A percentile compares a stretch with the other conserved stretches of the same genome.
Evolutionary conservation across 2,888 invertebrate genomes (phyloP).

Genomic region (Cantharis rustica): DNA sequence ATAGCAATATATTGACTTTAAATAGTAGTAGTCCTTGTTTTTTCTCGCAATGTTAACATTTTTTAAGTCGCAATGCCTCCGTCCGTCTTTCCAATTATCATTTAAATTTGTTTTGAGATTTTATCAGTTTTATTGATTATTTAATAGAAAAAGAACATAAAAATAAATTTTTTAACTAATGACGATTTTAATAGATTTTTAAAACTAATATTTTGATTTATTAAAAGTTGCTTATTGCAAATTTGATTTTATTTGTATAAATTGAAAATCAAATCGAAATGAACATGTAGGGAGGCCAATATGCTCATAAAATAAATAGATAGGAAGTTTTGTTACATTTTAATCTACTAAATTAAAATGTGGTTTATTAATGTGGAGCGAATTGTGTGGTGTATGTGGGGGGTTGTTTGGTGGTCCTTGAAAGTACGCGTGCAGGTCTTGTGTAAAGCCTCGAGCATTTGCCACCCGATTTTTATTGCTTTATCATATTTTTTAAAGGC

Average conservation of each 20-base stretch:
- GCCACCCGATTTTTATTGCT: constrained; percentile 44
- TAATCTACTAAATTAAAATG: constrained; percentile 37
- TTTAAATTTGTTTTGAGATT: no score
- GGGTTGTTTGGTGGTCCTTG: constrained; percentile 33
- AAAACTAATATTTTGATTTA: no score
- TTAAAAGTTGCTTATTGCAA: not conserved
- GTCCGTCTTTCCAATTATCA: no score
- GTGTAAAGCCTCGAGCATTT: constrained; percentile 36
- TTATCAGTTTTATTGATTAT: no score
- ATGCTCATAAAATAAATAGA: constrained; percentile 9
- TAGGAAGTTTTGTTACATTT: constrained; percentile 24
- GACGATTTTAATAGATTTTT: no score
- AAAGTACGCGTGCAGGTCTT: constrained; percentile 43
- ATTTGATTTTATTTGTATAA: not conserved
- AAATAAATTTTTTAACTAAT: no score
- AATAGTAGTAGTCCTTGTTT: no score
- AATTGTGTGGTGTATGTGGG: constrained; percentile 18
- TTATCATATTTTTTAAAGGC: constrained; percentile 19
- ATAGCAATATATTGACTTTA: no score
- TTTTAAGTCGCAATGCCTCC: no score
- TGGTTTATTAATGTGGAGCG: constrained; percentile 36
- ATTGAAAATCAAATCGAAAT: not conserved
- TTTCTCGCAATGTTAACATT: no score
- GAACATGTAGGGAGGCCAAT: not conserved
- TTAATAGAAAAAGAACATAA: no score